Evolutionary conservation across 2,888 invertebrate species (phyloP).

Genomic region (Ariolimax columbianus): DNA sequence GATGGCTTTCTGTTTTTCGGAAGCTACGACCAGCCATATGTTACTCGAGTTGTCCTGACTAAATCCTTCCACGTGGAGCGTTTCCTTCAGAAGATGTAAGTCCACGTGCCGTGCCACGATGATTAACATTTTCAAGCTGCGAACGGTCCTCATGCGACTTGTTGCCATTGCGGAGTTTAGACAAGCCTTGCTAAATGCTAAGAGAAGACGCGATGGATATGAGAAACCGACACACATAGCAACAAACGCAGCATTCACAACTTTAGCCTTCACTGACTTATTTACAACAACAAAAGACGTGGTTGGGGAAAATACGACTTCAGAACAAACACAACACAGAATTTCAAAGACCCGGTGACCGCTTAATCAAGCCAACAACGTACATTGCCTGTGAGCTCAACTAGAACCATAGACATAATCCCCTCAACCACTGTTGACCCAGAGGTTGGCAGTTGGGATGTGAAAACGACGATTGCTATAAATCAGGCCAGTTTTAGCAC

Average conservation of each 20-base stretch:
- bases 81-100: constrained; percentile 41
- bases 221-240: not conserved
- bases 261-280: constrained; percentile 7
- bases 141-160: constrained; percentile 26
- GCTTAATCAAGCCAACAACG: not conserved
- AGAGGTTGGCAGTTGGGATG: not conserved
- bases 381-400: not conserved
- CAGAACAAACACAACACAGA: not conserved
- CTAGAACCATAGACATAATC: not conserved
- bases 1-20: constrained; percentile 46
- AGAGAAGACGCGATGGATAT: constrained; percentile 3
- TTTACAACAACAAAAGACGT: not conserved
- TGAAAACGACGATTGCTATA: not conserved
- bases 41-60: constrained; percentile 34
- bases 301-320: not conserved
- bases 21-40: constrained; percentile 25
- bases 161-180: constrained; percentile 48
- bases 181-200: constrained; percentile 13
- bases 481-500: not conserved
- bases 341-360: not conserved
- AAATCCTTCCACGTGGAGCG: constrained; percentile 41
- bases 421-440: not conserved
- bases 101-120: constrained; percentile 47
- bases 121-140: constrained; percentile 38
- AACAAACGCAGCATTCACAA: constrained; percentile 7